Evolutionary conservation across 2,113 vertebrate species (phyloP), one percentile per base, ranked within the genome.

Genomic region (Callipepla squamata): DNA sequence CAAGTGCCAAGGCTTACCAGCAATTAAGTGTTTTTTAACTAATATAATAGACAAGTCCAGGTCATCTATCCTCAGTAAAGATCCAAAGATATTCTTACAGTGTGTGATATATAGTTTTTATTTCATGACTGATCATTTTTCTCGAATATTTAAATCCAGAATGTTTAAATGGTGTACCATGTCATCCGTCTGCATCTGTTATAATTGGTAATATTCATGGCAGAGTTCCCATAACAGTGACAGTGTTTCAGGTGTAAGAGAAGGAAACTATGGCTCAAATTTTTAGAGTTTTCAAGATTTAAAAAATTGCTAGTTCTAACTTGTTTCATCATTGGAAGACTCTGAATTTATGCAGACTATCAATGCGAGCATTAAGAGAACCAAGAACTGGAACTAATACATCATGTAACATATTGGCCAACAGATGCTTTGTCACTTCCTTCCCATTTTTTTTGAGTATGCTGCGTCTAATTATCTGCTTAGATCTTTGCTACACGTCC

Each of bases 401-500:
- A 38, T 88, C 13, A 3, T 57, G 44, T 55, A 90, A 50, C 61
- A 75, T 94, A 74, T 75, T 92, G 80, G 23, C 85, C 80, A 95
- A 40, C 88, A 92, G 90, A 90, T 94, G 76, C 82, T 93, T 85
- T 85, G 36, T 58, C 89, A 30, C 42, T 87, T 55, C 38, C 67
- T 77, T 80, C 58, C 48, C 50, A 32, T 91, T 90, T 95, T 95
- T 85, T 69, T 32, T 1, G 0, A 73, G 21, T 38, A 2, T 1
- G 1, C 47, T 87, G 22, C 19, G 74, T 94, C 59, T 90, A 45
- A 67, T 78, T 85, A 34, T 45, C 28, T 63, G 26, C 51, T 77
- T 20, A 2, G 30, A 32, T 87, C 79, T 74, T 82, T 5, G 0
- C 34, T 95, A 7, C 12, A 1, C 57, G 28, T 83, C 32, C 70